A percentile compares a stretch with the other conserved stretches of the same genome.
Evolutionary conservation across 2,888 invertebrate species (phyloP).

Genomic region (Clanis bilineata): DNA sequence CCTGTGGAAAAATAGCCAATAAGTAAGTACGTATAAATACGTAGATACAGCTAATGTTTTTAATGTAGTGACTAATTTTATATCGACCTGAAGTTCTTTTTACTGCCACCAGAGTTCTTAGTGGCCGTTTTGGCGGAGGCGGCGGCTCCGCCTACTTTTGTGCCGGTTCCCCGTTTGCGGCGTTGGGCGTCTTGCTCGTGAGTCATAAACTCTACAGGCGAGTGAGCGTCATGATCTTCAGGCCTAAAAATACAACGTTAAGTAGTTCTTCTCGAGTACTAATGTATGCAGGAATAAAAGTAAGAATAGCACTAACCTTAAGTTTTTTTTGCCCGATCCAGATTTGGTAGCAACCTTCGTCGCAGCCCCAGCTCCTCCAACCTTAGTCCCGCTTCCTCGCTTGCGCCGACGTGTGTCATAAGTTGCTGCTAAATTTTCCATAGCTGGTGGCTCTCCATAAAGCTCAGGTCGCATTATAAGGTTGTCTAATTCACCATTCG

Average conservation of each 20-base stretch:
- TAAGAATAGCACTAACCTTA: slow-evolving; percentile 55
- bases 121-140: slow-evolving; percentile 74
- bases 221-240: slow-evolving; percentile 57
- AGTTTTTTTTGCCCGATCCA: slow-evolving; percentile 73
- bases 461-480: slow-evolving; percentile 84
- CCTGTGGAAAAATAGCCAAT: slow-evolving; percentile 39
- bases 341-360: slow-evolving; percentile 75
- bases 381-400: slow-evolving; percentile 72
- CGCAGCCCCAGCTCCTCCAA: slow-evolving; percentile 74
- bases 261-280: slow-evolving; percentile 15
- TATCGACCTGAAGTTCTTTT: slow-evolving; percentile 73
- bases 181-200: slow-evolving; percentile 63
- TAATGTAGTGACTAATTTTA: slow-evolving; percentile 23
- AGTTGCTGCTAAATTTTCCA: slow-evolving; percentile 63
- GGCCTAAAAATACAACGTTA: slow-evolving; percentile 44
- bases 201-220: slow-evolving; percentile 58
- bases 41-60: slow-evolving; percentile 13
- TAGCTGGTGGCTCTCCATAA: slow-evolving; percentile 82
- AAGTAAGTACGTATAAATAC: not conserved
- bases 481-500: slow-evolving; percentile 78
- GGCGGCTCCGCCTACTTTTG: slow-evolving; percentile 72
- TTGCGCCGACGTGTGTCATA: slow-evolving; percentile 71
- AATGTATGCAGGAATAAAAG: not conserved
- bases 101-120: slow-evolving; percentile 72
- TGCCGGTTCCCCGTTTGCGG: slow-evolving; percentile 70